Evolutionary conservation across 2,888 invertebrate genomes (phyloP).

Genomic region (Thysanoteuthis rhombus): DNA sequence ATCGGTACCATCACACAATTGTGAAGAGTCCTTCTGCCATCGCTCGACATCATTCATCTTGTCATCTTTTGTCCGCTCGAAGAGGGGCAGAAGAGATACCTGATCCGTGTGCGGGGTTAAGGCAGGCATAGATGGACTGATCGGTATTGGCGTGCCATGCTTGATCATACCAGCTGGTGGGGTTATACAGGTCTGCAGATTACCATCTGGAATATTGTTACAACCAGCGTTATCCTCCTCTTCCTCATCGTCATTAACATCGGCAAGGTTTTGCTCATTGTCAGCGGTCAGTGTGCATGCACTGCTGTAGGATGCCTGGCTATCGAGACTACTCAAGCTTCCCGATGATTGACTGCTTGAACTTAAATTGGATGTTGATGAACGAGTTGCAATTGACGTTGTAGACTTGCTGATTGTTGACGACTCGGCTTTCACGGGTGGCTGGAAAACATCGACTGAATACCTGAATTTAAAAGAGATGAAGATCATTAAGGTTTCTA

Average conservation of each 20-base stretch:
- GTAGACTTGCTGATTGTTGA: slow-evolving; percentile 34
- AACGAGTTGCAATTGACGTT: neutral
- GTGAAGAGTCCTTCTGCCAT: neutral
- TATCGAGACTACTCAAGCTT: slow-evolving; percentile 58
- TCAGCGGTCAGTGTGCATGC: slow-evolving; percentile 59
- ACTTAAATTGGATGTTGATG: slow-evolving; percentile 40
- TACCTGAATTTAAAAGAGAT: slow-evolving; percentile 51
- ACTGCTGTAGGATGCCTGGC: slow-evolving; percentile 59
- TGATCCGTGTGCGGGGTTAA: neutral
- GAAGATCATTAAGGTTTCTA: no score
- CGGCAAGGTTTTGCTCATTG: slow-evolving; percentile 36
- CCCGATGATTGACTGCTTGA: slow-evolving; percentile 60
- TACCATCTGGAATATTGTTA: neutral
- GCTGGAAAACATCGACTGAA: slow-evolving; percentile 69
- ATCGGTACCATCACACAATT: neutral
- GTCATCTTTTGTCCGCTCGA: neutral
- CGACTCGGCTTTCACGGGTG: slow-evolving; percentile 59
- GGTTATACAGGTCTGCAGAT: neutral
- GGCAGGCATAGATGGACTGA: slow-evolving; percentile 17
- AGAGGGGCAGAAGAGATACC: neutral
- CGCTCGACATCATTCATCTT: neutral
- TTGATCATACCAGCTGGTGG: neutral
- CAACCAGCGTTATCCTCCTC: slow-evolving; percentile 35
- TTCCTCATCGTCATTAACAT: neutral
- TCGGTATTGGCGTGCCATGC: neutral